Conservation (phyloP, 1,140 invertebrate species). For the Drosophila truncata region DNA sequence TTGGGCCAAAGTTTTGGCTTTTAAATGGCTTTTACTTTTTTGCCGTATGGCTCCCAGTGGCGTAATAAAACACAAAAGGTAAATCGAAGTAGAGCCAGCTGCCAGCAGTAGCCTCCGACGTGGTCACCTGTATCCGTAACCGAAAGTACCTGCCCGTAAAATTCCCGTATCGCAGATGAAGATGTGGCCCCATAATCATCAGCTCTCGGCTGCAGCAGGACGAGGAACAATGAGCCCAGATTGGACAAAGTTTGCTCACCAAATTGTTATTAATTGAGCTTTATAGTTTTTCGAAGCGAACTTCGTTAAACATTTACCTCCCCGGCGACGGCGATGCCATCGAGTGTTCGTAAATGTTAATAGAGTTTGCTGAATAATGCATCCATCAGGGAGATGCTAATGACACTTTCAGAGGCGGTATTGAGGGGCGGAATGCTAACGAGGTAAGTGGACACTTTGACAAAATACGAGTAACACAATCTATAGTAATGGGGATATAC, state of each 20-base stretch:
- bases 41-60: constrained; percentile 79
- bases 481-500: background rate
- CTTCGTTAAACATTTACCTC: constrained; percentile 62
- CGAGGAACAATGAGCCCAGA: constrained; percentile 37
- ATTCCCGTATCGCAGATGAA: constrained; percentile 41
- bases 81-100: constrained; percentile 73
- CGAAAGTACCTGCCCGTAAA: constrained; percentile 50
- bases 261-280: constrained; percentile 83
- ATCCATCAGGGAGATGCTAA: constrained; percentile 48
- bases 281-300: constrained; percentile 76
- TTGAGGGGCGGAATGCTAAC: constrained; percentile 22
- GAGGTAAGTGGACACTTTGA: constrained; percentile 39
- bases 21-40: constrained; percentile 84
- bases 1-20: constrained; percentile 77
- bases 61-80: constrained; percentile 82
- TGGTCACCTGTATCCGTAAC: constrained; percentile 31
- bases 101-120: constrained; percentile 33
- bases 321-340: constrained; percentile 13
- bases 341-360: constrained; percentile 52
- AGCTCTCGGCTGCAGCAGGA: constrained; percentile 37
- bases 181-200: constrained; percentile 28
- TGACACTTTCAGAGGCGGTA: constrained; percentile 31
- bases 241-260: constrained; percentile 67
- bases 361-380: constrained; percentile 60
- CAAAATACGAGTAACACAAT: constrained; percentile 1